phyloP scores from a whole-genome alignment of 2,113 vertebrate genomes.

The Uria lomvia region DNA sequence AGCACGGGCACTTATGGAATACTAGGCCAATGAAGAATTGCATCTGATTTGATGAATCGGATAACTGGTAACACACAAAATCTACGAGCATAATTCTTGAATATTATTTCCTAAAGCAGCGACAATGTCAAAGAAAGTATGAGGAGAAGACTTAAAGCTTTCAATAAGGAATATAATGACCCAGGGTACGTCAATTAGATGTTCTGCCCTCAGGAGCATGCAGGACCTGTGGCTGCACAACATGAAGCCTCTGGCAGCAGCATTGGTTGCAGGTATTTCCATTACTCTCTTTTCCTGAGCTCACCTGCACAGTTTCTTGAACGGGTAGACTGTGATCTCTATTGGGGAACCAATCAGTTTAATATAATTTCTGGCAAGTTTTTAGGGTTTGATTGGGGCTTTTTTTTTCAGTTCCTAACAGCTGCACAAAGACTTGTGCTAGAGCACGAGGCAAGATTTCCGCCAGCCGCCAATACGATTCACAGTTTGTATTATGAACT shows the following conservation, averaged over 20 bases:
- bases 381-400: background rate
- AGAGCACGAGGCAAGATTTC: background rate
- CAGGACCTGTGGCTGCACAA: background rate
- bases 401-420: background rate
- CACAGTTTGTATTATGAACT: background rate
- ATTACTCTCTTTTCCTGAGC: background rate
- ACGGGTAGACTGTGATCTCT: background rate
- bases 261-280: background rate
- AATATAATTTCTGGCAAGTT: background rate
- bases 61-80: background rate
- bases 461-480: background rate
- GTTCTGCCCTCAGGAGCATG: background rate
- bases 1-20: background rate
- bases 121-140: background rate
- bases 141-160: background rate
- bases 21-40: background rate
- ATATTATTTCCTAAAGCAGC: background rate
- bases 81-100: background rate
- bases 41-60: background rate
- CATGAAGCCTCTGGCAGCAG: background rate
- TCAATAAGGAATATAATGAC: background rate
- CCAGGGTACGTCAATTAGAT: background rate
- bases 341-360: rapidly evolving
- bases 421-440: background rate
- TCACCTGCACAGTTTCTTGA: background rate